A percentile compares a stretch with the other conserved stretches of the same genome.
Evolutionary conservation across 2,888 invertebrate species (phyloP).

Genomic region (Celastrina argiolus): DNA sequence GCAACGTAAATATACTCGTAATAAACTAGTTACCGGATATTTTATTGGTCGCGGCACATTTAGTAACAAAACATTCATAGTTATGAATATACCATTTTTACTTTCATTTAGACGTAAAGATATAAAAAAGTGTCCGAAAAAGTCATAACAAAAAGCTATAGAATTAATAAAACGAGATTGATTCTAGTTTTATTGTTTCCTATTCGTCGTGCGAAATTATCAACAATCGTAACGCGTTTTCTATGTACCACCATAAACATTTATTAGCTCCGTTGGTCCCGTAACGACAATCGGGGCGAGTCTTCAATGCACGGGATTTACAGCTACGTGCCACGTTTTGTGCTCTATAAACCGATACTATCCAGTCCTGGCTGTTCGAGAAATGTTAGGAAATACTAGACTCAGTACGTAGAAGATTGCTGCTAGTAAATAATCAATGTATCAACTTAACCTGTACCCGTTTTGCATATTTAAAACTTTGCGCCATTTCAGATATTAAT

Average conservation of each 20-base stretch:
- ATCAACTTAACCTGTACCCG: background rate
- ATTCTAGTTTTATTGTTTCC: slow-evolving; percentile 5
- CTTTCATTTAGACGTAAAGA: background rate
- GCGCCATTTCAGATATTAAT: background rate
- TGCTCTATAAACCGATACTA: slow-evolving; percentile 16
- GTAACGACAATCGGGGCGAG: slow-evolving; percentile 30
- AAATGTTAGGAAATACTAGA: background rate
- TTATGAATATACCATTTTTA: background rate
- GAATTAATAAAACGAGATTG: slow-evolving; percentile 1
- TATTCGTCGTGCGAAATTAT: slow-evolving; percentile 16
- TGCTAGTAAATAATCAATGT: background rate
- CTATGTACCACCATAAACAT: slow-evolving; percentile 30
- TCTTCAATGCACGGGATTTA: slow-evolving; percentile 29
- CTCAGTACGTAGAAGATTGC: background rate
- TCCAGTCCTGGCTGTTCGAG: background rate
- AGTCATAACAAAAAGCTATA: background rate
- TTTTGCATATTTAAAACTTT: background rate
- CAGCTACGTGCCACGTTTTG: slow-evolving; percentile 1
- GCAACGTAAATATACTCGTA: slow-evolving; percentile 32
- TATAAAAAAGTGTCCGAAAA: background rate
- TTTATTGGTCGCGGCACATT: background rate
- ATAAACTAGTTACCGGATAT: background rate
- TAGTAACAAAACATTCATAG: background rate
- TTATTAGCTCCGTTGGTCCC: slow-evolving; percentile 33
- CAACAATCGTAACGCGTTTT: slow-evolving; percentile 23